Evolutionary conservation across 2,797 vertebrate genomes (phyloP), one percentile per base, ranked within the genome.

Genomic region (Enteromius argenteus): DNA sequence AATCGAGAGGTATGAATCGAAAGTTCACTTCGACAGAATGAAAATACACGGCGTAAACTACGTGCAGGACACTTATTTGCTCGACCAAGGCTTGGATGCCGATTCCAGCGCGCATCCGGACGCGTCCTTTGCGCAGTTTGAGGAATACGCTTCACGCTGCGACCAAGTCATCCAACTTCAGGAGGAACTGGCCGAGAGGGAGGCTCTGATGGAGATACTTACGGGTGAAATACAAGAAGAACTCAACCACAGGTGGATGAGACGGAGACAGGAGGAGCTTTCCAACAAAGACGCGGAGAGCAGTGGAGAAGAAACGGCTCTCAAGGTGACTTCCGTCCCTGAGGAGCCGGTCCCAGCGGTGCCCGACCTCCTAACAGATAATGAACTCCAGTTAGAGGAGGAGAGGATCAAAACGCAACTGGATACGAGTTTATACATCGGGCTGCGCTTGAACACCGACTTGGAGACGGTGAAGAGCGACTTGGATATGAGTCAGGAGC

Each of bases 31-130:
- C 56, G 98, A 98, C 89, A 95, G 98, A 84, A 95, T 99, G 92
- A 94, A 95, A 92, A 92, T 94, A 37, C 98, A 99, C 86, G 98
- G 98, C 1, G 96, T 94, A 17, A 99, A 99, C 93, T 99, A 99
- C 46, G 97, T 99, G 88, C 98, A 99, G 94, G 97, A 99, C 93
- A 98, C 97, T 0, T 99, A 99, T 93, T 86, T 99, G 94, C 93
- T 95, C 77, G 97, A 96, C 0, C 71, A 93, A 0, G 89, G 88
- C 37, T 10, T 89, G 0, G 93, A 95, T 13, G n/a, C 78, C 0
- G 15, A 56, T 1, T 27, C 68, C 35, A 15, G 78, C 58, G 81
- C 82, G 35, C 90, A 87, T 39, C 85, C 78, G 51, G 89, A 89
- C 81, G 13, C 56, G 56, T n/a, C 77, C 46, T 88, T 93, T 0